Base-by-base conservation (phyloP, 2,888 invertebrate species). In the Nomada hirtipes region DNA sequence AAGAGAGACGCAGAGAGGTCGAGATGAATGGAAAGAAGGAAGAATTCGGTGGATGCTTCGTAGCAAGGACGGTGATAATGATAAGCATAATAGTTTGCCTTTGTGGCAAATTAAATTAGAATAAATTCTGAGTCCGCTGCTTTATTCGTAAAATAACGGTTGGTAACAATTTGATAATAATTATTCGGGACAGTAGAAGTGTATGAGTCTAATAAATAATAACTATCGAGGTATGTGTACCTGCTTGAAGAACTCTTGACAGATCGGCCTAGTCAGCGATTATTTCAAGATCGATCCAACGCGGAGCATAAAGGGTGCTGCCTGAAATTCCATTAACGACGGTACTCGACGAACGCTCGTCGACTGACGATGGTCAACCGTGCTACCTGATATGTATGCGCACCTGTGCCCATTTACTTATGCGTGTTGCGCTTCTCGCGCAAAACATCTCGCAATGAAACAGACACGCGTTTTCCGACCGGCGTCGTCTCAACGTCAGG, bases 391-490 rank as follows among this genome's bases (percentile, higher is more conserved):
- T 86, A 86, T 53, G 86, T 86, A 84, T 83, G 84, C 83, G 57
- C 77, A 72, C 81, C 65, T 74, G 76, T 69, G 61, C 65, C 65
- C 71, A 67, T 74, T 83, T 83, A 77, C 74, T 75, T 83, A 84
- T 86, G 81, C 85, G 67, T 52, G 44, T n/a, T 72, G 75, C 77
- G 84, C 84, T 53, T 57, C 26, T 50, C 55, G 44, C 76, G 76
- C 61, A 63, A 76, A 83, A 69, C 75, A 67, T 44, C 82, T 68
- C 71, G 50, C 82, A 76, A 67, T 76, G 55, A 55, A 70, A 64
- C 76, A 63, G 86, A 84, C 86, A 68, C 72, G 84, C 82, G 76
- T 84, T 86, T 86, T 86, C 84, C 86, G 82, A 86, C 69, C 73
- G 4, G 2, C 47, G 65, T 53, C 74, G 83, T 76, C 65, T 79